Evolutionary conservation across 2,797 vertebrate species (phyloP).

Genomic region (Mus spretus): DNA sequence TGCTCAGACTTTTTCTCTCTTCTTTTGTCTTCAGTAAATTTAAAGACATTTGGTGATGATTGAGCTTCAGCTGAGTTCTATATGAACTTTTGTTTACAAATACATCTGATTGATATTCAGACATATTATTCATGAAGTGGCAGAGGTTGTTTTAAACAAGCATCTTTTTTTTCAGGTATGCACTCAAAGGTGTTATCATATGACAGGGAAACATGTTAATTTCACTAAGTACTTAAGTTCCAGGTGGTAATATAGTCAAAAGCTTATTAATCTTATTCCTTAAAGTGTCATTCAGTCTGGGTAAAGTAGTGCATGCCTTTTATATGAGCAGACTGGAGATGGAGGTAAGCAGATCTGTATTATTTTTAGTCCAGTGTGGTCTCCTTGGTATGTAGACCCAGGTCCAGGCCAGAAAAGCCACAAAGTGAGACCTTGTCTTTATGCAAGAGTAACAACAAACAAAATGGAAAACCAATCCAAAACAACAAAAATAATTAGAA

Average conservation of each 20-base stretch:
- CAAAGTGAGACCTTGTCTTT: not conserved
- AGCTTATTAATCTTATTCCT: not conserved
- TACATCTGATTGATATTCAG: not conserved
- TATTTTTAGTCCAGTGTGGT: not conserved
- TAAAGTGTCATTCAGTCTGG: not conserved
- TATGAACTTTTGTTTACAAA: not conserved
- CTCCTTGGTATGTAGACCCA: not conserved
- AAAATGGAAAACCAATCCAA: not conserved
- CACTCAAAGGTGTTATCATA: not conserved
- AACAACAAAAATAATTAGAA: not conserved
- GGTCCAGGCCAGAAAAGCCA: not conserved
- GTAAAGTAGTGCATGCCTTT: not conserved
- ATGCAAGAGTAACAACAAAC: not conserved
- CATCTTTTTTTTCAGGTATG: not conserved
- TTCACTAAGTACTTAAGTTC: not conserved
- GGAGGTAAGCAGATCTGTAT: not conserved
- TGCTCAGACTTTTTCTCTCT: not conserved
- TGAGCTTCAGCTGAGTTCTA: not conserved
- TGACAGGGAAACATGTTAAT: not conserved
- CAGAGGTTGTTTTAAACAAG: not conserved
- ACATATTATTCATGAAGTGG: not conserved
- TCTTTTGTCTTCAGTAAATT: not conserved
- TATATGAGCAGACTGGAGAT: not conserved
- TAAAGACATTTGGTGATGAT: not conserved
- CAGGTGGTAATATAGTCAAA: not conserved